Evolutionary conservation across 2,113 vertebrate species (phyloP), one percentile per base, ranked within the genome.

Genomic region (Dromiciops gliroides): DNA sequence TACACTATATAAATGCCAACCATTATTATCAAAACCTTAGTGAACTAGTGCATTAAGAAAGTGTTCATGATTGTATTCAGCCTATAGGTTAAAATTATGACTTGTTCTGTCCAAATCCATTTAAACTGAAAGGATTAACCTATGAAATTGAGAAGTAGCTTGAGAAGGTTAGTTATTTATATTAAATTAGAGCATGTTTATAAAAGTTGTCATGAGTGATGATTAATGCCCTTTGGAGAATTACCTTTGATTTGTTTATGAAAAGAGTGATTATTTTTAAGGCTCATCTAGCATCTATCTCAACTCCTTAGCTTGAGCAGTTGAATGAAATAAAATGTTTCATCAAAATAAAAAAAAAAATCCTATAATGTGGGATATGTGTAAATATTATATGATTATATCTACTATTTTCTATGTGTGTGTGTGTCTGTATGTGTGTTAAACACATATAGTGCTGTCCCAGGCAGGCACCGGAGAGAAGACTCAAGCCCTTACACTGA

Each of bases 31-130:
- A n/a, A 44, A 83, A 83, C 19, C 67, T 22, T 44, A 83, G 31
- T 83, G 67, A n/a, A n/a, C n/a, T 50, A 49, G 50, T 92, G 60
- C 19, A 92, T 1, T 16, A 26, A 92, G 16, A 95, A 97, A 96
- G 93, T 49, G 93, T 94, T 95, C 25, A 92, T 0, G 0, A 7
- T 25, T 50, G 1, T n/a, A 90, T 94, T 93, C 91, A 0, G 0
- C 9, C 52, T 0, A 2, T 91, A 94, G 75, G 0, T 93, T 89
- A 26, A 1, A 8, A 51, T 93, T 94, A 47, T 1, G 28, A 67
- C 5, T 90, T 44, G 48, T 31, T 51, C 49, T 50, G 50, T 89
- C 83, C 25, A 3, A n/a, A 91, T 53, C 0, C 1, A 48, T 50
- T 89, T 48, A 89, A 90, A 94, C 9, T 0, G 14, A 92, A 91